These are phyloP conservation scores for Mustela lutreola DNA, from an alignment of 2,113 vertebrate species.

Conservation along the genomic window DNA sequence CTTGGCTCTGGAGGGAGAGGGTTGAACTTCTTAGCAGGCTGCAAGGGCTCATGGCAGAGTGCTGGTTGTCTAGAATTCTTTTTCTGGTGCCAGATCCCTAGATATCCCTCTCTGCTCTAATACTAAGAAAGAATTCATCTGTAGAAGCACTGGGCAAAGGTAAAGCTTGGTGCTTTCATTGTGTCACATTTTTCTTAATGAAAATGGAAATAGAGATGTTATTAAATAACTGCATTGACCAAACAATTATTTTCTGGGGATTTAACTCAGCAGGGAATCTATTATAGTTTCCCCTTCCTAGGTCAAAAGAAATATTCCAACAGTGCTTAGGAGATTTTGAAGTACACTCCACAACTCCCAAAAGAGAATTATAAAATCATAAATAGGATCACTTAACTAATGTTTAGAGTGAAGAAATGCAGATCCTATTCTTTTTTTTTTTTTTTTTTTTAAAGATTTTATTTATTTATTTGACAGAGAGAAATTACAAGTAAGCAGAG, in stretches of 20 bases:
- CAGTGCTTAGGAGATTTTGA: constrained; percentile 1
- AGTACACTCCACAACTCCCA: not conserved
- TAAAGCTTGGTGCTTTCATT: constrained; percentile 37
- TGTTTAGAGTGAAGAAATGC: not conserved
- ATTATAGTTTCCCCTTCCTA: constrained; percentile 48
- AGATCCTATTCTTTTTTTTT: not conserved
- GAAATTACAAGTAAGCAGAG: no score
- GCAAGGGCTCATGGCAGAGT: not conserved
- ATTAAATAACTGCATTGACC: constrained; percentile 56
- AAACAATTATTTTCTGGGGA: constrained; percentile 41
- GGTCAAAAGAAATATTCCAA: constrained; percentile 50
- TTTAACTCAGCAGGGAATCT: constrained; percentile 57
- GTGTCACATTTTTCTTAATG: constrained; percentile 48
- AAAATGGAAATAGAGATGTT: constrained; percentile 45
- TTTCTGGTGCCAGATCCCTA: not conserved
- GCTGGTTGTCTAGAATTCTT: not conserved
- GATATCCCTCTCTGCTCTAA: not conserved
- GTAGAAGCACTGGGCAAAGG: not conserved
- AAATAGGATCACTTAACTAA: constrained; percentile 2
- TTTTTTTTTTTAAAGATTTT: no score
- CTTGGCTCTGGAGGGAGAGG: not conserved
- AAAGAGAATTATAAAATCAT: constrained; percentile 60
- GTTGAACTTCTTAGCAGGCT: not conserved
- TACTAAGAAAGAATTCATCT: not conserved
- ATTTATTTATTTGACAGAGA: no score